Evolutionary conservation across 2,888 invertebrate species (phyloP), one percentile per base, ranked within the genome.

Genomic region (Dermolepida albohirtum): DNA sequence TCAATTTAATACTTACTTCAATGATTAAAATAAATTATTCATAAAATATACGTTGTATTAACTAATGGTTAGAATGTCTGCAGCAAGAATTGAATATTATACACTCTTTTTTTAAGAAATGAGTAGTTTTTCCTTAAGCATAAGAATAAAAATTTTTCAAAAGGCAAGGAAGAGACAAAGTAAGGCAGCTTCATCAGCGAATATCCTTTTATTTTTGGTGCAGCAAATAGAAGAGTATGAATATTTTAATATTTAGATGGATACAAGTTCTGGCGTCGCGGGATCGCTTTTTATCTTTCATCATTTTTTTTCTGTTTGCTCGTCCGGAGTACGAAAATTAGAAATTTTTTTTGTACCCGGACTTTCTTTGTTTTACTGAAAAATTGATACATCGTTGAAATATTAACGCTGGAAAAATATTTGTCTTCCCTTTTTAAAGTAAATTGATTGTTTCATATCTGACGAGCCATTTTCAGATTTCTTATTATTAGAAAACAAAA

Each of bases 161-260:
- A 34, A 10, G 11, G 10, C n/a, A 11, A 22, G 14, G 29, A 29
- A 12, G 1, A 47, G 17, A 44, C 27, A 47, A 41, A 8, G 41
- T n/a, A 2, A 22, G 34, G 29, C 14, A 47, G 12, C 34, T 62
- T 47, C 59, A 47, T 62, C 49, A 49, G 34, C 47, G 34, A 49
- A 62, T 62, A 34, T 34, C 41, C 59, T 66, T 69, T 68, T 65
- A 54, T 67, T 66, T 52, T 63, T 57, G 54, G 39, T 39, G 66
- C 64, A 59, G 57, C 54, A 71, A 70, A 71, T 70, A 67, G 70
- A 63, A 72, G 69, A 70, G 63, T 67, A 72, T 70, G 70, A 68
- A 72, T 72, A 70, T 72, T 72, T 72, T 72, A 70, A 68, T 72
- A 70, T 72, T 72, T 70, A 66, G 69, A 69, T 69, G 69, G 69